Evolutionary conservation across 1,140 invertebrate species (phyloP), one percentile per base, ranked within the genome.

Genomic region (Tetragonula clypearis): DNA sequence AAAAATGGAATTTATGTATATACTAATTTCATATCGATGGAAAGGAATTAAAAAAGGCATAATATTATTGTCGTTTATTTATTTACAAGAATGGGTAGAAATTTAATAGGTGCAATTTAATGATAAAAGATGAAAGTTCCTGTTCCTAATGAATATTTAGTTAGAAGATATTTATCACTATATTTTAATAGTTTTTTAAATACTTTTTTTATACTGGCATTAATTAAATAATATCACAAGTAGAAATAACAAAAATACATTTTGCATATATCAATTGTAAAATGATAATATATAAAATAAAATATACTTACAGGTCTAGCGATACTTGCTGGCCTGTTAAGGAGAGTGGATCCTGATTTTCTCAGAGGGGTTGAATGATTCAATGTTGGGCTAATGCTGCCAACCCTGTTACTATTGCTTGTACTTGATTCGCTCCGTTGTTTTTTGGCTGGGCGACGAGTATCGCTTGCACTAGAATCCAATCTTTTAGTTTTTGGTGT

Each of bases 301-400:
- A 26, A 69, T 30, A 75, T 88, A 96, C 96, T 97, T 94, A 97
- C 97, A 82, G 96, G 96, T 96, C 96, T 95, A 82, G 96, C 92
- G 86, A 97, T 96, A 92, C 96, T 96, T 14, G 96, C 95, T 0
- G 97, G 97, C 90, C 97, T 95, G 87, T 97, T 96, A 68, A 97
- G 93, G 87, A 97, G 94, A 72, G 94, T 95, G 1, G 95, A 95
- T 23, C 94, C 95, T 60, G 95, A 95, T 95, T 96, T 96, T 95
- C 94, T 95, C 91, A 95, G 95, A 91, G 92, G 95, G 93, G 92
- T 95, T 91, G 94, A 96, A 92, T 95, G 96, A 92, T 96, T 96
- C 90, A 94, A 75, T 17, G 93, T 89, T 49, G 94, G 93, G 86
- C 94, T 94, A 55, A 95, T 84, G 74, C 93, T 94, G 73, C 92